phyloP scores from a whole-genome alignment of 2,888 invertebrate genomes.

The Neoascia interrupta region DNA sequence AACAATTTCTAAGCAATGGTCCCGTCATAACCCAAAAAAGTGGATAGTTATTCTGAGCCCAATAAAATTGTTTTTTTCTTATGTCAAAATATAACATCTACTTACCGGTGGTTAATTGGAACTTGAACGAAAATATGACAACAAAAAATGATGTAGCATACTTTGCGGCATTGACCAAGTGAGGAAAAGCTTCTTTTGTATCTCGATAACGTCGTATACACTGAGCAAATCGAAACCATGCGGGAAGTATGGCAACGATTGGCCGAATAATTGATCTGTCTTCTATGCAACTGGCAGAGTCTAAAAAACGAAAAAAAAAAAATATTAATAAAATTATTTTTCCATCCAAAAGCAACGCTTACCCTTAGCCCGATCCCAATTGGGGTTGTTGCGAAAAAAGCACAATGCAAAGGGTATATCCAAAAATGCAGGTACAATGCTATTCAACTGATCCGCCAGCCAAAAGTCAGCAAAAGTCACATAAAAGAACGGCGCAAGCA shows the following conservation, averaged over 20 bases:
- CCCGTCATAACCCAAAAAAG: too few relatives aligned
- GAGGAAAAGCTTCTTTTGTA: slow-evolving; percentile 88
- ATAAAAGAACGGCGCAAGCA: slow-evolving; percentile 87
- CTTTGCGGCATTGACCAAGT: slow-evolving; percentile 92
- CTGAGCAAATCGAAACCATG: slow-evolving; percentile 92
- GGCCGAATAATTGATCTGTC: slow-evolving; percentile 81
- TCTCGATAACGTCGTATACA: slow-evolving; percentile 91
- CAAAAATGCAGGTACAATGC: slow-evolving; percentile 86
- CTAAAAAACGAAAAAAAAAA: slow-evolving; percentile 76
- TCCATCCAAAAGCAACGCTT: slow-evolving; percentile 50
- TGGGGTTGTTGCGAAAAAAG: slow-evolving; percentile 85
- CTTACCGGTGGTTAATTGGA: slow-evolving; percentile 77
- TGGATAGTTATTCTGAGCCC: too few relatives aligned
- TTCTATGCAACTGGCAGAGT: slow-evolving; percentile 80
- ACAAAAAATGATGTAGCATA: slow-evolving; percentile 94
- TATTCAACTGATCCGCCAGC: slow-evolving; percentile 92
- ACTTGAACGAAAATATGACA: slow-evolving; percentile 84
- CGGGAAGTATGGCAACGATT: slow-evolving; percentile 88
- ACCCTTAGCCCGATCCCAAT: slow-evolving; percentile 81
- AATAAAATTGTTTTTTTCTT: too few relatives aligned
- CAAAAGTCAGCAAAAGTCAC: slow-evolving; percentile 92
- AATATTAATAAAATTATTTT: not conserved
- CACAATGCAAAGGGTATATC: slow-evolving; percentile 91
- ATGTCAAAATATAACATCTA: too few relatives aligned
- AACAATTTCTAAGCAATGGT: too few relatives aligned